Evolutionary conservation across 1,140 invertebrate species (phyloP).

Genomic region (Oncopodura yosiiana): DNA sequence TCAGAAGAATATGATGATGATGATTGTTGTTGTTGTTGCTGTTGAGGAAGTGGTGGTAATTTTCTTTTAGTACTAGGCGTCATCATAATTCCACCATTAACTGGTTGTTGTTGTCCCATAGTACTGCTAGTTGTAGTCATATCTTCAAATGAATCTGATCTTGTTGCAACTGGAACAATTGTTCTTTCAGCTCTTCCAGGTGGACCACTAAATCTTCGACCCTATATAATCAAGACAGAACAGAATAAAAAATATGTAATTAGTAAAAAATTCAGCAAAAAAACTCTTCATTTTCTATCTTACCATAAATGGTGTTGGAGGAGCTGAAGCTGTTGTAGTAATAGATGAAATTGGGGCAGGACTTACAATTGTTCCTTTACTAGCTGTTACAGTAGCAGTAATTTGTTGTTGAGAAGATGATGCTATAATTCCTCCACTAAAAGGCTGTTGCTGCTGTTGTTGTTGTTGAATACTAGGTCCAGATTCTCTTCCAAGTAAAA

Average conservation of each 20-base stretch:
- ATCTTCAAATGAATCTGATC: slow-evolving; percentile 21
- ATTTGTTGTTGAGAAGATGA: not conserved
- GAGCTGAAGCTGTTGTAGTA: too few species aligned
- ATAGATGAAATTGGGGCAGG: too few species aligned
- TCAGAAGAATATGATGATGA: too few species aligned
- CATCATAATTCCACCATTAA: not conserved
- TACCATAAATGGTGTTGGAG: slow-evolving; percentile 29
- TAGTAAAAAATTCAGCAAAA: too few species aligned
- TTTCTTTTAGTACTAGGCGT: slow-evolving; percentile 18
- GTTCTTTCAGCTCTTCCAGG: slow-evolving; percentile 26
- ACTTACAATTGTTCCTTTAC: not conserved
- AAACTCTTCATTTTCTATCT: too few species aligned
- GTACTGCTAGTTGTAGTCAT: slow-evolving; percentile 10
- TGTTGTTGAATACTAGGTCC: not conserved
- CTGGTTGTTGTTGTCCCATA: slow-evolving; percentile 3
- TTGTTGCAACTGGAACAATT: too few species aligned
- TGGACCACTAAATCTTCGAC: too few species aligned
- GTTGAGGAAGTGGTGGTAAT: slow-evolving; percentile 31
- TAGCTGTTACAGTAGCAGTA: not conserved
- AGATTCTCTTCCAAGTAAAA: too few species aligned
- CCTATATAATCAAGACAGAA: not conserved
- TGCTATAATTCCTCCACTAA: not conserved
- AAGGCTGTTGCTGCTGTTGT: slow-evolving; percentile 9
- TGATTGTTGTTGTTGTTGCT: too few species aligned
- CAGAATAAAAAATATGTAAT: too few species aligned